A percentile compares a stretch with the other conserved stretches of the same genome.
phyloP scores from a whole-genome alignment of 2,888 invertebrate species.

The Orthosia gothica region DNA sequence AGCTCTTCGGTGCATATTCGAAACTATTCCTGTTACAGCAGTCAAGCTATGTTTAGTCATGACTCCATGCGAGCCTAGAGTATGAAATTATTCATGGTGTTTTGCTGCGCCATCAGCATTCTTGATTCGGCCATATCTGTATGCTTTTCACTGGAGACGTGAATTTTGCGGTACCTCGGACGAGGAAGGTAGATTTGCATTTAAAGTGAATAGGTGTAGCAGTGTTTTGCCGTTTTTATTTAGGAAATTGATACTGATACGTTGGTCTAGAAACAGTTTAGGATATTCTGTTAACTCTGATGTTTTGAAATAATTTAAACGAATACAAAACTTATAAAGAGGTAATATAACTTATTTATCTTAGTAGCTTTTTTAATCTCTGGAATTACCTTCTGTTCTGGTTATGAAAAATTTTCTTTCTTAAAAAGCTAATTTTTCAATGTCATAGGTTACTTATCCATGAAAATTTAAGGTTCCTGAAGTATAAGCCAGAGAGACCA shows the following conservation, averaged over 20 bases:
- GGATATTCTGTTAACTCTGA: background rate
- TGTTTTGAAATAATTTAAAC: background rate
- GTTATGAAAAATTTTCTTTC: too few relatives aligned
- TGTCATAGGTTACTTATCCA: too few relatives aligned
- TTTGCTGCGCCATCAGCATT: constrained; percentile 71
- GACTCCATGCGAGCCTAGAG: constrained; percentile 70
- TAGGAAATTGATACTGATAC: constrained; percentile 1
- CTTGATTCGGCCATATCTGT: constrained; percentile 78
- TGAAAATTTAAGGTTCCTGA: too few relatives aligned
- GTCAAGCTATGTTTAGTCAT: constrained; percentile 68
- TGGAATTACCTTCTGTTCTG: too few relatives aligned
- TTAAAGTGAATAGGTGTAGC: constrained; percentile 22
- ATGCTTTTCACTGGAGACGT: constrained; percentile 59
- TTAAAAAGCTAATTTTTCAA: too few relatives aligned
- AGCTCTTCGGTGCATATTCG: background rate
- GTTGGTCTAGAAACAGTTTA: background rate
- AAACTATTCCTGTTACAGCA: constrained; percentile 54
- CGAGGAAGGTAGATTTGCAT: constrained; percentile 38
- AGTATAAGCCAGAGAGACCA: too few relatives aligned
- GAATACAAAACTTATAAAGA: too few relatives aligned
- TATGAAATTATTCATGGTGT: constrained; percentile 80
- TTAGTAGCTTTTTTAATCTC: too few relatives aligned
- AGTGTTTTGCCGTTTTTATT: constrained; percentile 3
- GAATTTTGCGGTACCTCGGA: constrained; percentile 64
- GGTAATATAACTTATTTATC: too few relatives aligned